Percentiles rank a stretch among this genome's conserved stretches.
phyloP scores from a whole-genome alignment of 1,140 invertebrate species.

The Aphidius gifuensis region DNA sequence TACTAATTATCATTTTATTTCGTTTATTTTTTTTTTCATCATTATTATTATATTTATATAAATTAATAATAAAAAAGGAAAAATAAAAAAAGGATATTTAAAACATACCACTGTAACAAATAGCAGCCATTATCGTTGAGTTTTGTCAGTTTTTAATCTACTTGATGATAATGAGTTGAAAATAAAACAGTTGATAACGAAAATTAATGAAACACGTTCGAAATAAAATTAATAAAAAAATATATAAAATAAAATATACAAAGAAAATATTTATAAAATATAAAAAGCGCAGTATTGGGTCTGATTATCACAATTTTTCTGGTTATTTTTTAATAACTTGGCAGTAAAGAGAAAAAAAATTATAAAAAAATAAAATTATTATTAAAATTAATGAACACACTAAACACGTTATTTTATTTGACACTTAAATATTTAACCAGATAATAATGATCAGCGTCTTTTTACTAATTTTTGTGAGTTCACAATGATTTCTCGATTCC shows the following conservation, averaged over 20 bases:
- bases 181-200: background rate
- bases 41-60: too few species aligned
- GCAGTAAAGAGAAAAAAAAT: background rate
- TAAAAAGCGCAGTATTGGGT: background rate
- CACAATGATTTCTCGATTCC: constrained; percentile 85
- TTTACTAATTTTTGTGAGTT: constrained; percentile 86
- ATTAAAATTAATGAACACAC: too few species aligned
- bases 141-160: constrained; percentile 12
- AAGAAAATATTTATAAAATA: constrained; percentile 2
- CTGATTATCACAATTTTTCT: background rate
- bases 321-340: too few species aligned
- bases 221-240: background rate
- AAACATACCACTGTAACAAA: constrained; percentile 41
- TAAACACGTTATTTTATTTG: background rate
- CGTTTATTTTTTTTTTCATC: background rate
- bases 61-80: background rate
- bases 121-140: constrained; percentile 42
- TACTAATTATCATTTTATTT: background rate
- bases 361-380: background rate
- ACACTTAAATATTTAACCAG: background rate
- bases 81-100: background rate
- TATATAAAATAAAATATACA: background rate
- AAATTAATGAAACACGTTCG: background rate
- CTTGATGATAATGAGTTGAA: background rate
- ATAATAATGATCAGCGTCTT: constrained; percentile 64